A percentile compares a stretch with the other conserved stretches of the same genome.
These are phyloP conservation scores for Hirundichthys speculiger DNA, from an alignment of 2,113 vertebrate species.

Conservation along the genomic window DNA sequence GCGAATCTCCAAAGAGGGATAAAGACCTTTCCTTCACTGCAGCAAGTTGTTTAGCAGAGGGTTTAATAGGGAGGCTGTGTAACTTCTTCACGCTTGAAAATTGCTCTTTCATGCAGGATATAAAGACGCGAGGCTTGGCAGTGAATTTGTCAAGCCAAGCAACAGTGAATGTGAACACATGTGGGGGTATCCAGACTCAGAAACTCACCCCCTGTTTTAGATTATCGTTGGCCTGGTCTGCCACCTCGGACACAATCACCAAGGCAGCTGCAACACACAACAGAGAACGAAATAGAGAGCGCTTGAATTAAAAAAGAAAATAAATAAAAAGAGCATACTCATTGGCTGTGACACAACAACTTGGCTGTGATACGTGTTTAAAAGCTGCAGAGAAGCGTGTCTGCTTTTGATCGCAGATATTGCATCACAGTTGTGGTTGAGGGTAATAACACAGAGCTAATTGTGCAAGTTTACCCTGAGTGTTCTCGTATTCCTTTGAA, in stretches of 20 bases:
- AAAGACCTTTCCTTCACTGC: constrained; percentile 44
- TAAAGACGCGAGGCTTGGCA: constrained; percentile 19
- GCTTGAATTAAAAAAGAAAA: constrained; percentile 14
- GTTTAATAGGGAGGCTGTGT: constrained; percentile 38
- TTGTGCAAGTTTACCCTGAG: constrained; percentile 84
- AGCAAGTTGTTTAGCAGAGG: constrained; percentile 23
- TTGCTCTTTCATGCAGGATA: constrained; percentile 30
- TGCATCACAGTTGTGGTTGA: neutral
- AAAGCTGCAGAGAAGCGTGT: constrained; percentile 24
- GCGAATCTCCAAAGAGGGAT: constrained; percentile 49
- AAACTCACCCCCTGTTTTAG: constrained; percentile 94
- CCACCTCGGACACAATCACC: constrained; percentile 89
- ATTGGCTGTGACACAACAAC: constrained; percentile 21
- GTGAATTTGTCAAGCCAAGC: constrained; percentile 32
- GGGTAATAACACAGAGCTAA: no score
- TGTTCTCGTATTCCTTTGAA: constrained; percentile 90
- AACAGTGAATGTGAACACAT: constrained; percentile 23
- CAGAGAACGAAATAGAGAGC: constrained; percentile 38
- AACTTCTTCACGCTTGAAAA: constrained; percentile 43
- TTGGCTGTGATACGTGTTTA: neutral
- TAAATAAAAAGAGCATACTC: no score
- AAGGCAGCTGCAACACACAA: constrained; percentile 86
- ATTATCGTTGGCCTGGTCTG: constrained; percentile 90
- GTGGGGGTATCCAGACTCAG: constrained; percentile 7
- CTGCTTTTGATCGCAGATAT: neutral